A percentile compares a stretch with the other conserved stretches of the same genome.
Conservation (phyloP, 2,888 invertebrate species). For the Cephus pygmeus region DNA sequence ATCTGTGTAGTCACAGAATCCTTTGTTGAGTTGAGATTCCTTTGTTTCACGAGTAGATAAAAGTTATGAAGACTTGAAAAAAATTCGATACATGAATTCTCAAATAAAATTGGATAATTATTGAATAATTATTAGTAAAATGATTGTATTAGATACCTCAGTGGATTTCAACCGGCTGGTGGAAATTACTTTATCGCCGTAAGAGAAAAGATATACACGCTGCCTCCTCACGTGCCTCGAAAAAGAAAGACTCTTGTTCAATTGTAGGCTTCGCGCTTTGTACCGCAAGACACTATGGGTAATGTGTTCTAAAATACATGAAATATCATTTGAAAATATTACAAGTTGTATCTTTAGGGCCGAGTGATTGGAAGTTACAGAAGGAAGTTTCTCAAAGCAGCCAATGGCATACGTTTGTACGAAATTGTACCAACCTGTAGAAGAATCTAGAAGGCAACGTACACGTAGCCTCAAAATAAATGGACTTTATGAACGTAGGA, state of each 20-base stretch:
- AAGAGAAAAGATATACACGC: not conserved
- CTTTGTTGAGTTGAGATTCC: not conserved
- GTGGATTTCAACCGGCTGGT: not conserved
- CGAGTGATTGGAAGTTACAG: not conserved
- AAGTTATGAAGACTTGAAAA: not conserved
- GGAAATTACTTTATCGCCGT: not conserved
- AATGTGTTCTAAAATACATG: not conserved
- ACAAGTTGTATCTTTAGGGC: not conserved
- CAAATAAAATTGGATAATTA: not conserved
- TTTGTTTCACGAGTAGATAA: not conserved
- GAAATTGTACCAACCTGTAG: not conserved
- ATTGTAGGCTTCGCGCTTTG: not conserved
- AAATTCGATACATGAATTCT: not conserved
- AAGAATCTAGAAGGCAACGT: not conserved
- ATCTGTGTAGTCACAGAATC: not conserved
- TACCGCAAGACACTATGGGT: not conserved
- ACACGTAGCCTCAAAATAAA: not conserved
- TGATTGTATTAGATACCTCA: not conserved
- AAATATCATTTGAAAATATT: not conserved
- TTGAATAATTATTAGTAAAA: not conserved
- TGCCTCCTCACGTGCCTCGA: not conserved
- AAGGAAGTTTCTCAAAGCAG: not conserved
- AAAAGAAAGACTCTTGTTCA: not conserved
- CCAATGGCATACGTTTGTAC: not conserved
- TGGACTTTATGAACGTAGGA: not conserved